phyloP scores from a whole-genome alignment of 2,797 vertebrate genomes.

The Epinephelus coioides region DNA sequence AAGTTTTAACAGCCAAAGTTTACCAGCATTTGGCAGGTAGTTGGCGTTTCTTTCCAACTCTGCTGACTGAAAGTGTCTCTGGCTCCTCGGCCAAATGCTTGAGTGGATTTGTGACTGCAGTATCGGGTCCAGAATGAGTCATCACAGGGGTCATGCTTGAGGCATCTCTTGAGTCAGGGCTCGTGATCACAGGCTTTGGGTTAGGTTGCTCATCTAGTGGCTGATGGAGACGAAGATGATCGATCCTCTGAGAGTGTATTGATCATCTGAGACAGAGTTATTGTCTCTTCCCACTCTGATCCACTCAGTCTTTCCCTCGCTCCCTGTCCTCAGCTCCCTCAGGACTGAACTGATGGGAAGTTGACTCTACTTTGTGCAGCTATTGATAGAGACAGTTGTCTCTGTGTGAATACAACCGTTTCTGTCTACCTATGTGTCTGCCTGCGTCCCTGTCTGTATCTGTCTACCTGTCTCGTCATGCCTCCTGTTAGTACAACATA shows the following conservation, averaged over 20 bases:
- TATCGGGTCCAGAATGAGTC: constrained; percentile 47
- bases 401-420: constrained; percentile 28
- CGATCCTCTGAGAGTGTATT: constrained; percentile 70
- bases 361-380: constrained; percentile 49
- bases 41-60: constrained; percentile 3
- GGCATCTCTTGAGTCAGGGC: constrained; percentile 36
- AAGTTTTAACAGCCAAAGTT: background rate
- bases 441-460: constrained; percentile 14
- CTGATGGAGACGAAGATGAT: constrained; percentile 66
- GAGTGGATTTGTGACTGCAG: constrained; percentile 26
- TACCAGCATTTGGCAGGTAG: constrained; percentile 20
- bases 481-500: constrained; percentile 1
- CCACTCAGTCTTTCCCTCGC: constrained; percentile 35
- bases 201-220: constrained; percentile 59
- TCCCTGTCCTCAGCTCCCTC: constrained; percentile 39
- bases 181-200: constrained; percentile 48
- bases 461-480: constrained; percentile 11
- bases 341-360: constrained; percentile 66
- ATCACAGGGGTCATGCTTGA: constrained; percentile 44
- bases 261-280: constrained; percentile 72
- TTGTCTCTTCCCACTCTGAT: constrained; percentile 61
- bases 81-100: constrained; percentile 35
- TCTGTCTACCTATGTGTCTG: constrained; percentile 39
- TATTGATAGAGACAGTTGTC: constrained; percentile 59
- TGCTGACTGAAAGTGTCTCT: constrained; percentile 19